Evolutionary conservation across 1,140 invertebrate species (phyloP).

Genomic region (Apis cerana): DNA sequence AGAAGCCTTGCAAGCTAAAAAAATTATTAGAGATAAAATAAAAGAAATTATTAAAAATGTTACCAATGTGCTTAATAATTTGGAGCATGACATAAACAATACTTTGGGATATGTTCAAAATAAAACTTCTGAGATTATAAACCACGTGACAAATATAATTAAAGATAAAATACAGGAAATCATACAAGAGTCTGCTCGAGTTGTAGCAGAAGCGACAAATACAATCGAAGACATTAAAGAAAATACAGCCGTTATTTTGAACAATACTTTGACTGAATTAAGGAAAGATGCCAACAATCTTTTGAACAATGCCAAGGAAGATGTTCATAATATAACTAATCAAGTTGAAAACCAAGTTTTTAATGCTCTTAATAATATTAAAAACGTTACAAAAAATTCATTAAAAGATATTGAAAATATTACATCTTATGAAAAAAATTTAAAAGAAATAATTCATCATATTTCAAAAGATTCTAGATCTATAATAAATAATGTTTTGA

Average conservation of each 20-base stretch:
- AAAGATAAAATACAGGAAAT: neutral
- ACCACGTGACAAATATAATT: neutral
- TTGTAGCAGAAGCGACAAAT: neutral
- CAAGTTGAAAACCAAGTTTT: neutral
- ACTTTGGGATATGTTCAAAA: neutral
- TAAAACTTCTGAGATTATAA: neutral
- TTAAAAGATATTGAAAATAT: neutral
- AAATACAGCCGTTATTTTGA: neutral
- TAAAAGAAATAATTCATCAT: fast-evolving
- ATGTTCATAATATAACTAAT: neutral
- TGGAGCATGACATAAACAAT: neutral
- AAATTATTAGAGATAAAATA: neutral
- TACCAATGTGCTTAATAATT: neutral
- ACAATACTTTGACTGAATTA: neutral
- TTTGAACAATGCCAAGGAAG: fast-evolving
- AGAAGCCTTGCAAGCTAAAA: fast-evolving
- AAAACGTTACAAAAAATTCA: neutral
- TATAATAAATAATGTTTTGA: neutral
- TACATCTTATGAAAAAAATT: fast-evolving
- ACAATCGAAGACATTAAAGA: neutral
- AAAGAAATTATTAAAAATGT: neutral
- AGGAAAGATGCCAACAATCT: neutral
- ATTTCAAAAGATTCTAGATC: neutral
- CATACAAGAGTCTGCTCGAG: neutral
- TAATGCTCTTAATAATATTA: neutral